These are phyloP conservation scores for Hofmannophila pseudospretella DNA, from an alignment of 2,888 invertebrate species.

Conservation along the genomic window DNA sequence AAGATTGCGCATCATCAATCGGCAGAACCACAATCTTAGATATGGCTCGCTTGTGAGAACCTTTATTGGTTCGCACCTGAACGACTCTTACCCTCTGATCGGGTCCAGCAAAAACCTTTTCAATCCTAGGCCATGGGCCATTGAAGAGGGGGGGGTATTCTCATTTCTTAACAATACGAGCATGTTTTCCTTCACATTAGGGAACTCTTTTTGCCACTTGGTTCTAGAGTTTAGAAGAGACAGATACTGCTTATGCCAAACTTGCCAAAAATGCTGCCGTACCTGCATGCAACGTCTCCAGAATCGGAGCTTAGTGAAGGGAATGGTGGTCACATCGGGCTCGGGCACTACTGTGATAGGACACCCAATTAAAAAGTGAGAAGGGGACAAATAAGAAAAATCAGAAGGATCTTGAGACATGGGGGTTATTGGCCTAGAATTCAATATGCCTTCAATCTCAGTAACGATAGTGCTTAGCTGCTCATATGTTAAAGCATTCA, in stretches of 20 bases:
- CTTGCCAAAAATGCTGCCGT: neutral
- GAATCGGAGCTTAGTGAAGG: neutral
- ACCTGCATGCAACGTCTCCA: neutral
- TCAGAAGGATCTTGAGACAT: neutral
- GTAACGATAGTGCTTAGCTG: neutral
- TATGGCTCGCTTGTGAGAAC: too few species aligned
- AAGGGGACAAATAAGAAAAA: neutral
- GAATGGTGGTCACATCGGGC: neutral
- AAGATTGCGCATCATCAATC: too few species aligned
- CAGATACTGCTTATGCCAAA: constrained; percentile 2
- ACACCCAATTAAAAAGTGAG: neutral
- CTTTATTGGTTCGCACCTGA: neutral
- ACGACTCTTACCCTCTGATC: neutral
- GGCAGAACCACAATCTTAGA: too few species aligned
- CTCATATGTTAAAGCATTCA: neutral
- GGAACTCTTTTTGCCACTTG: neutral
- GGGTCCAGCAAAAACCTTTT: neutral
- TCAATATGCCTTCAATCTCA: neutral
- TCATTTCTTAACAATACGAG: neutral
- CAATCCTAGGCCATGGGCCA: constrained; percentile 1
- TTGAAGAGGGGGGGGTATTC: neutral
- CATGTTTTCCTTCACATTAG: neutral
- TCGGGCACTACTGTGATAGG: neutral
- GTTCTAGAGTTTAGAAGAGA: neutral
- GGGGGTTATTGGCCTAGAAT: neutral